Base-by-base conservation (phyloP, 2,113 vertebrate genomes). In the Symphodus melops region DNA sequence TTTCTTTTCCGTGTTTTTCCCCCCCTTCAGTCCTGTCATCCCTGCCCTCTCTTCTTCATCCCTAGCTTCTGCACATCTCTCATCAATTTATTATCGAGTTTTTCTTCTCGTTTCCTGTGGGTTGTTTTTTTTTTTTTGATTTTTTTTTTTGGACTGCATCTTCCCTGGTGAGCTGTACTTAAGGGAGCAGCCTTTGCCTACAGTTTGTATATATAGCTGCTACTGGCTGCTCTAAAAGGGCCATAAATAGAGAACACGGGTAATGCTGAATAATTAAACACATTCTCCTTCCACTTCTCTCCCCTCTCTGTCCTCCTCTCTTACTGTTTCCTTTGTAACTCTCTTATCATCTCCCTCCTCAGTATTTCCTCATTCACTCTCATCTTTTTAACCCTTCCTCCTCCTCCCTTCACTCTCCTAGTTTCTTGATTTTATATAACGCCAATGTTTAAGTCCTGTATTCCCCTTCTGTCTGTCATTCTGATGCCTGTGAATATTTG, bases 241-340 rank as follows among this genome's bases (percentile, higher is more conserved):
- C 92, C 83, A 87, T 92, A 92, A 90, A 93, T 93, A 92, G 89
- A 88, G 88, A 92, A 91, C 89, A 92, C 51, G 86, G 86, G 77
- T 90, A 86, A 80, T 85, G 77, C 78, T 94, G 78, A 94, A 93
- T 94, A 92, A 93, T 93, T 93, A 88, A 94, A 85, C 79, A 75
- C 73, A 41, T 72, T 86, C 89, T 85, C 75, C 82, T 71, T 86
- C 77, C 59, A 66, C 67, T 74, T 72, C 64, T 51, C 63, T 54
- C 71, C 68, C 71, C 48, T 75, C 70, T 17, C 25, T 10, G 12
- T 86, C 78, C 41, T 36, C 51, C 59, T 55, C 53, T 49, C 75
- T 68, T 71, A 39, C 20, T n/a, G 49, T 64, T 72, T 70, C 68
- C 48, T 72, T 33, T 79, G 62, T 85, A 56, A 20, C 72, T 79